Evolutionary conservation across 2,113 vertebrate species (phyloP).

Genomic region (Opisthocomus hoazin): DNA sequence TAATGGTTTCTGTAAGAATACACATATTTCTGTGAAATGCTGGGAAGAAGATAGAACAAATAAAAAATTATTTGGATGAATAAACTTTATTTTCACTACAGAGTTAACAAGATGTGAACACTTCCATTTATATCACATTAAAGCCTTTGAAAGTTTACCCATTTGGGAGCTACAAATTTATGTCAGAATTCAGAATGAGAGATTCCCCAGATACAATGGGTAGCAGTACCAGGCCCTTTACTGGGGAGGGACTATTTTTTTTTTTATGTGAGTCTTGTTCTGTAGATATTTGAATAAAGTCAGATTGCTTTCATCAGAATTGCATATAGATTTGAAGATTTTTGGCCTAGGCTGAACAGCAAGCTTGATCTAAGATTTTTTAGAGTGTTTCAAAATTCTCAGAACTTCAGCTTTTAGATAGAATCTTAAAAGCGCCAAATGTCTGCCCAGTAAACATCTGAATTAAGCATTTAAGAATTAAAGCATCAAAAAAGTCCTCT

Average conservation of each 20-base stretch:
- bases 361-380: neutral
- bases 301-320: neutral
- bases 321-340: neutral
- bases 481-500: neutral
- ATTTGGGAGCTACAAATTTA: neutral
- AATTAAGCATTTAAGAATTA: neutral
- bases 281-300: neutral
- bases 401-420: neutral
- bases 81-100: neutral
- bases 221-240: neutral
- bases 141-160: neutral
- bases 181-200: neutral
- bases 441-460: neutral
- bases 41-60: neutral
- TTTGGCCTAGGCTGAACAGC: neutral
- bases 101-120: neutral
- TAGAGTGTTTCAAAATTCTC: neutral
- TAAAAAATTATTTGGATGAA: neutral
- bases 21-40: neutral
- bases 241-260: neutral
- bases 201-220: no score
- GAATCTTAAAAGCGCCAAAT: neutral
- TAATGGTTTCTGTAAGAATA: neutral
- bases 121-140: neutral
- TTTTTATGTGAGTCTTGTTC: neutral